Evolutionary conservation across 2,797 vertebrate genomes (phyloP), one percentile per base, ranked within the genome.

Genomic region (Semaprochilodus insignis): DNA sequence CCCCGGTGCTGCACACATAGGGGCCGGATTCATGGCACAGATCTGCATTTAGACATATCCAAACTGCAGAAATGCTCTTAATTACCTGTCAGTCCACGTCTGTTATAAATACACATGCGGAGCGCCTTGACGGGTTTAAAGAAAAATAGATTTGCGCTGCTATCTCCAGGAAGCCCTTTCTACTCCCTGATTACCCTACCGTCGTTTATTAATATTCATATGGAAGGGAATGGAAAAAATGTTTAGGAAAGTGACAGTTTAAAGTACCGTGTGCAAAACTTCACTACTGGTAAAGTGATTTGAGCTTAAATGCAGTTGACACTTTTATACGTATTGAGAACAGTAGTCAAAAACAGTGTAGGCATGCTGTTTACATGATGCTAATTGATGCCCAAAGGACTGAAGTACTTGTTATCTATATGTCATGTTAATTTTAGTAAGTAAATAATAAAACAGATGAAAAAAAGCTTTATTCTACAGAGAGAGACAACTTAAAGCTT

Each of bases 1-100:
- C 94, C 31, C 94, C 94, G 16, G 63, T 34, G 93, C 91, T 94
- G 93, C 94, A 94, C 90, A 94, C 93, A 95, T 11, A 66, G 66
- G 92, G 87, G 91, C 89, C 76, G 78, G 88, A 91, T 91, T 90
- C 86, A 88, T 87, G 77, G 74, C 94, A 95, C 90, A 92, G 88
- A 89, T 91, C 84, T 88, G 92, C 88, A 90, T 95, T 95, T 90
- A 94, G 91, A 94, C 65, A 85, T 90, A 92, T 86, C 91, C 93
- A 93, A 91, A 90, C 89, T 90, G 90, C 4, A 84, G 84, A 92
- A 93, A 92, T 92, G 88, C 90, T 91, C 92, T 93, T 90, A 92
- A 93, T 94, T 87, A 86, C 91, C 90, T 84, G 73, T 92, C 74
- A 66, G 89, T 92, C 87, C 48, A 57, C 65, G 17, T 74, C 76